phyloP scores from a whole-genome alignment of 1,140 invertebrate species.

The Aphaenogaster ashmeadi region DNA sequence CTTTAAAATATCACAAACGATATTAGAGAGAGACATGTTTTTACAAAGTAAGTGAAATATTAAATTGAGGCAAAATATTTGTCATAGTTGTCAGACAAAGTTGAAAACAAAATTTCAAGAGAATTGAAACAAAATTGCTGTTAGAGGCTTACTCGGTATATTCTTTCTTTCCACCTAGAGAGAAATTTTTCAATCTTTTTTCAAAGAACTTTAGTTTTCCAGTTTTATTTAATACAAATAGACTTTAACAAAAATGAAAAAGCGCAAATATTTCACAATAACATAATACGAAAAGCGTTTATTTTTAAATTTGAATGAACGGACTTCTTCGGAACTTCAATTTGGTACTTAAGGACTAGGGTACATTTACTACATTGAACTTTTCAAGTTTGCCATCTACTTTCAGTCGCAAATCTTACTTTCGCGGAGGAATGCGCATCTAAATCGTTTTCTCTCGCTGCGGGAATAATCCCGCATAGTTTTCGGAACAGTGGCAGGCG shows the following conservation, averaged over 20 bases:
- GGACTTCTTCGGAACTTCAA: slow-evolving; percentile 1
- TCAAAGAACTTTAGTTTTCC: not conserved
- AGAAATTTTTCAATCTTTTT: not conserved
- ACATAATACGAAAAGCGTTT: not conserved
- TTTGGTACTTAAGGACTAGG: not conserved
- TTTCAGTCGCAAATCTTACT: slow-evolving; percentile 43
- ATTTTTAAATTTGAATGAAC: not conserved
- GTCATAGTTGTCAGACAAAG: not conserved
- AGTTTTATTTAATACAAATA: slow-evolving; percentile 1
- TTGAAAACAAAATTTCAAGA: not conserved
- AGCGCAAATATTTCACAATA: not conserved
- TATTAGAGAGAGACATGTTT: not conserved
- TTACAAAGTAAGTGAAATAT: not conserved
- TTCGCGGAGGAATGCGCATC: slow-evolving; percentile 25
- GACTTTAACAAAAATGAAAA: not conserved
- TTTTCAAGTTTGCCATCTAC: slow-evolving; percentile 19
- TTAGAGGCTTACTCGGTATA: not conserved
- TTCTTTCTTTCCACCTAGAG: not conserved
- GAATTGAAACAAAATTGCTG: not conserved
- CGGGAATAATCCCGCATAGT: slow-evolving; percentile 42
- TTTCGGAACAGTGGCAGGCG: slow-evolving; percentile 3
- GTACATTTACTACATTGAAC: not conserved
- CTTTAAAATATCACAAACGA: not conserved
- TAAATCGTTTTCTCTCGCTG: not conserved
- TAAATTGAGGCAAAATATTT: not conserved